These are phyloP conservation scores for Spisula subtruncata DNA, from an alignment of 2,888 invertebrate species.

Conservation along the genomic window DNA sequence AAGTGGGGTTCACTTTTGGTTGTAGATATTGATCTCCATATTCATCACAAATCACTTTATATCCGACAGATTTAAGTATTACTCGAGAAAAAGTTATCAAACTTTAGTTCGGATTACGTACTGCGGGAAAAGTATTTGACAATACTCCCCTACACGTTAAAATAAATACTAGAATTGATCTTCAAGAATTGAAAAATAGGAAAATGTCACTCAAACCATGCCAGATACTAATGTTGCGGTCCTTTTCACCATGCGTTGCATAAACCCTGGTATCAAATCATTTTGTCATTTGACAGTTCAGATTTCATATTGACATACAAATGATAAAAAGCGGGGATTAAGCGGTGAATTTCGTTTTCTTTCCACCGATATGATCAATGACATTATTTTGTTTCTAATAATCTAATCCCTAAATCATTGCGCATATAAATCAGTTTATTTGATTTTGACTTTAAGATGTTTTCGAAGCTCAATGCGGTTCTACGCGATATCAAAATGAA, in stretches of 20 bases:
- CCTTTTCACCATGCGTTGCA: conserved; percentile 48
- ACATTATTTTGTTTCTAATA: conserved; percentile 71
- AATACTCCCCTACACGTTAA: conserved; percentile 61
- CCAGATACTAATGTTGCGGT: conserved; percentile 60
- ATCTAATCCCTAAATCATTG: conserved; percentile 71
- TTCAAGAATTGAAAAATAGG: conserved; percentile 53
- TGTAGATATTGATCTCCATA: conserved; percentile 49
- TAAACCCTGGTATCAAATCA: conserved; percentile 68
- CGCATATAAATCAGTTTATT: conserved; percentile 69
- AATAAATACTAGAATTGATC: conserved; percentile 71
- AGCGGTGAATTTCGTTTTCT: conserved; percentile 65
- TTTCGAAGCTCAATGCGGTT: conserved; percentile 48
- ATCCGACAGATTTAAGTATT: conserved; percentile 61
- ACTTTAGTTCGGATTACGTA: conserved; percentile 58
- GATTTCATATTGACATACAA: conserved; percentile 61
- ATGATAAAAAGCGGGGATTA: conserved; percentile 71
- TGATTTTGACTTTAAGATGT: conserved; percentile 69
- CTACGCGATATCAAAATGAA: conserved; percentile 56
- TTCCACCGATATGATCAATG: conserved; percentile 62
- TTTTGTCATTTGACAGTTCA: conserved; percentile 67
- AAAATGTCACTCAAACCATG: conserved; percentile 65
- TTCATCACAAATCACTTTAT: conserved; percentile 49
- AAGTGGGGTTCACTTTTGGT: conserved; percentile 40
- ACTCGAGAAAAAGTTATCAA: conserved; percentile 64
- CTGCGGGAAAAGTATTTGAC: conserved; percentile 55